Conservation (phyloP, 2,888 invertebrate species). For the Shargacucullia verbasci region DNA sequence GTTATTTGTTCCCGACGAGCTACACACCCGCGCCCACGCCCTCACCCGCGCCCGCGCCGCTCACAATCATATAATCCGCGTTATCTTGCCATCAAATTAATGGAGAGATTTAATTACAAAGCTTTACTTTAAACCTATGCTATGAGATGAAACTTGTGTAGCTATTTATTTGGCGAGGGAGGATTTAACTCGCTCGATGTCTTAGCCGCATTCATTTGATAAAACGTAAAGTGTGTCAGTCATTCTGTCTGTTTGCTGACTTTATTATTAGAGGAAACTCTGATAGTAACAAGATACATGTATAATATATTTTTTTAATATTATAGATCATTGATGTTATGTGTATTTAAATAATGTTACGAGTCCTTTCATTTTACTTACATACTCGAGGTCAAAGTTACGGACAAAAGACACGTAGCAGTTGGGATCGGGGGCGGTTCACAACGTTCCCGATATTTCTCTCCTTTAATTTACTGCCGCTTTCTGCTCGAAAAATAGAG, state of each 20-base stretch:
- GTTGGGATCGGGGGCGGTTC: background rate
- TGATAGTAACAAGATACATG: too few relatives aligned
- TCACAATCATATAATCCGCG: conserved; percentile 24
- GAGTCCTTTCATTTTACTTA: too few relatives aligned
- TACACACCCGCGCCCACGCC: too few relatives aligned
- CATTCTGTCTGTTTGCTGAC: too few relatives aligned
- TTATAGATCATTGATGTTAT: too few relatives aligned
- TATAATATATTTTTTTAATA: too few relatives aligned
- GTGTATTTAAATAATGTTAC: too few relatives aligned
- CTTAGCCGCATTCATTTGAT: background rate
- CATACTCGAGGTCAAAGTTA: background rate
- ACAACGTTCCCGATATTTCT: conserved; percentile 22
- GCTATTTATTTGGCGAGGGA: conserved; percentile 33
- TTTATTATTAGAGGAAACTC: too few relatives aligned
- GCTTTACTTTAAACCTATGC: conserved; percentile 38
- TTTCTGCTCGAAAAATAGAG: conserved; percentile 3
- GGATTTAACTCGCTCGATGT: conserved; percentile 4
- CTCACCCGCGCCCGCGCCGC: background rate
- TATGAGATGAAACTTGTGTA: conserved; percentile 21
- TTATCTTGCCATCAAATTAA: conserved; percentile 46
- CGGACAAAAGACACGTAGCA: conserved; percentile 4
- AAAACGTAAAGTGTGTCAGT: too few relatives aligned
- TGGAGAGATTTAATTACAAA: conserved; percentile 51
- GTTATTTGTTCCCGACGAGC: background rate
- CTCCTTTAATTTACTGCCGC: conserved; percentile 23